Conservation (phyloP, 2,797 vertebrate genomes). For the Staurois parvus region DNA sequence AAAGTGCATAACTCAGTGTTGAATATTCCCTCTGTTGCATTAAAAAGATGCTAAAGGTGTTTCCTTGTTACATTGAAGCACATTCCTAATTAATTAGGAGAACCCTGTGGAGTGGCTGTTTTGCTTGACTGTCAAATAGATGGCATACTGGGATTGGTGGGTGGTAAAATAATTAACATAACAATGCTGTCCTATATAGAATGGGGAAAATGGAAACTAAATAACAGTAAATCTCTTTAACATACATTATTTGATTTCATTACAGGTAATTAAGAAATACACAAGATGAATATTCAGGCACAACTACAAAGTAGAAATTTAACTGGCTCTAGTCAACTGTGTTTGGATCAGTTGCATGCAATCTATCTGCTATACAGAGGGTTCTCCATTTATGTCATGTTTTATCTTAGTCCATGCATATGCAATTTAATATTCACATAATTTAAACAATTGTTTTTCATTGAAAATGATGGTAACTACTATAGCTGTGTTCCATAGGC, state of each 20-base stretch:
- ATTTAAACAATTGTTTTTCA: not conserved
- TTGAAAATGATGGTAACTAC: too few relatives aligned
- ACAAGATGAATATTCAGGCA: too few relatives aligned
- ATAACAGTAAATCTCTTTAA: not conserved
- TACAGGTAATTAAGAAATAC: not conserved
- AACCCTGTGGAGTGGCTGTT: not conserved
- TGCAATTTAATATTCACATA: not conserved
- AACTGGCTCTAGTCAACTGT: not conserved
- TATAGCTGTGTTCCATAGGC: not conserved
- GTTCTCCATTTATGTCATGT: not conserved
- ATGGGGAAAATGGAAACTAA: not conserved
- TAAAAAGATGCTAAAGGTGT: not conserved
- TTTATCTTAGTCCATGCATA: not conserved
- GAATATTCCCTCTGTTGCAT: not conserved
- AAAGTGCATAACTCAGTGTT: not conserved
- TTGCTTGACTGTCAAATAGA: not conserved
- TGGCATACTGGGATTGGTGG: not conserved
- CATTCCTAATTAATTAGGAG: conserved; percentile 4
- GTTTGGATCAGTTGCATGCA: not conserved
- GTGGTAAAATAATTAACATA: not conserved
- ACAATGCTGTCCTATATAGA: not conserved
- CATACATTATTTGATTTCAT: not conserved
- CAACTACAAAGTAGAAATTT: not conserved
- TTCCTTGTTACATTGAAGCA: not conserved
- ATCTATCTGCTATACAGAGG: not conserved